phyloP scores from a whole-genome alignment of 64 coral and sea anemone species.

The Dendronephthya gigantea region DNA sequence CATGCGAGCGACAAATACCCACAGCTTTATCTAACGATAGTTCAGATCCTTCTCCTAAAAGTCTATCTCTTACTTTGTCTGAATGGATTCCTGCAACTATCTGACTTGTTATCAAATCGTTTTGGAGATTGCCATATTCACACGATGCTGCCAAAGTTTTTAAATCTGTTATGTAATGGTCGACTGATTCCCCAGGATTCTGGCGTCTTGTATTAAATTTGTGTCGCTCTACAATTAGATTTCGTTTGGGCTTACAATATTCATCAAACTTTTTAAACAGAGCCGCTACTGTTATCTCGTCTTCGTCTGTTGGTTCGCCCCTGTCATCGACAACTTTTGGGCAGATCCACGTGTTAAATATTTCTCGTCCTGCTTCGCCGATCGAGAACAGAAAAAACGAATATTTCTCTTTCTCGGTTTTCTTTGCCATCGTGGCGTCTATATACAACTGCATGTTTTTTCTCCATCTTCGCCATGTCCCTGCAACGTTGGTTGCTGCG shows the following conservation, averaged over 20 bases:
- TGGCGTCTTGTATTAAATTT: not conserved
- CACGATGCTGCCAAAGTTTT: not conserved
- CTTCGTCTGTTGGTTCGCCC: not conserved
- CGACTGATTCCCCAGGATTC: not conserved
- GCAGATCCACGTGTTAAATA: conserved; percentile 14
- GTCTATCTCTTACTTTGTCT: not conserved
- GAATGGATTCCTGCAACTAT: not conserved
- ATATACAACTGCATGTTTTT: not conserved
- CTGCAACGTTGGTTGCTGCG: not conserved
- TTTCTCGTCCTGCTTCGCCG: conserved; percentile 30
- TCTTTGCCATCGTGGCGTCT: not conserved
- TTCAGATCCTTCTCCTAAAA: not conserved
- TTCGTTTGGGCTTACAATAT: not conserved
- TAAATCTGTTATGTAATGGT: not conserved
- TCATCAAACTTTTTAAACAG: not conserved
- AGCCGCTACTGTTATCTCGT: not conserved
- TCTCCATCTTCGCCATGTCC: not conserved
- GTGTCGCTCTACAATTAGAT: not conserved
- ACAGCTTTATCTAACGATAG: not conserved
- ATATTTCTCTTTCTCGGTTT: not conserved
- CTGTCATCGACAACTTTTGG: not conserved
- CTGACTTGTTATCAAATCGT: not conserved
- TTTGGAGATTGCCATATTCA: not conserved
- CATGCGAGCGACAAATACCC: not conserved
- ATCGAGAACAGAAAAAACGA: conserved; percentile 14